A percentile compares a stretch with the other conserved stretches of the same genome.
These are phyloP conservation scores for Chiridota heheva DNA, from an alignment of 35 echinoderm and acorn worm genomes.

Conservation along the genomic window DNA sequence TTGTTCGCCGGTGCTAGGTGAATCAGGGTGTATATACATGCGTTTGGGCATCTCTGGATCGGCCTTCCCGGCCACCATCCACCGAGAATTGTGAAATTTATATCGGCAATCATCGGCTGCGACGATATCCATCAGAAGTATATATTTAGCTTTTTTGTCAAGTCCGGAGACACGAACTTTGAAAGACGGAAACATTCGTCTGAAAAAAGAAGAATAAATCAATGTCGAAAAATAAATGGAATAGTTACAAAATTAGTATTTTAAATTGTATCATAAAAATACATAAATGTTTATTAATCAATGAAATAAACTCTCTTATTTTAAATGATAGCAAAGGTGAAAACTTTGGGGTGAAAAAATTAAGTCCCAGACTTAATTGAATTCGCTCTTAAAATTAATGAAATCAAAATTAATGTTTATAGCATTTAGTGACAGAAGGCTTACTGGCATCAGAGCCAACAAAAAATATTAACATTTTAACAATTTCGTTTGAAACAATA, in stretches of 20 bases:
- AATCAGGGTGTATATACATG: slow-evolving; percentile 99
- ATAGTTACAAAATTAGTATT: neutral
- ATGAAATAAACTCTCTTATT: too few relatives aligned
- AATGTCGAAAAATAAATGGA: slow-evolving; percentile 25
- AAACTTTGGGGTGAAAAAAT: too few relatives aligned
- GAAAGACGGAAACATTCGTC: slow-evolving; percentile 97
- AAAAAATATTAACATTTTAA: too few relatives aligned
- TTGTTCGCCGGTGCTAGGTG: slow-evolving; percentile 94
- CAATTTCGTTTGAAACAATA: too few relatives aligned
- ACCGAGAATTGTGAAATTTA: slow-evolving; percentile 99
- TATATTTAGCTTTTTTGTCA: slow-evolving; percentile 97
- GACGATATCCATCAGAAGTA: slow-evolving; percentile 98
- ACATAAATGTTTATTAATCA: too few relatives aligned
- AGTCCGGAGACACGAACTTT: slow-evolving; percentile 88
- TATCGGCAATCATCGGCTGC: slow-evolving; percentile 98
- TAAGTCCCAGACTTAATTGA: too few relatives aligned
- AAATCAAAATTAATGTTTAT: too few relatives aligned
- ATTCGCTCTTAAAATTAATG: too few relatives aligned
- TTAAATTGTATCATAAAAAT: too few relatives aligned
- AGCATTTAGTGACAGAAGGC: too few relatives aligned
- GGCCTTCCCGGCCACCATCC: slow-evolving; percentile 99
- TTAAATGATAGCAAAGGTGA: too few relatives aligned
- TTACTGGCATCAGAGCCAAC: too few relatives aligned
- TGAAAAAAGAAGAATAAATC: slow-evolving; percentile 18
- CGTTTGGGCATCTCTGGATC: slow-evolving; percentile 99